Conservation (phyloP, 2,113 vertebrate species). For the Mormoops blainvillei region DNA sequence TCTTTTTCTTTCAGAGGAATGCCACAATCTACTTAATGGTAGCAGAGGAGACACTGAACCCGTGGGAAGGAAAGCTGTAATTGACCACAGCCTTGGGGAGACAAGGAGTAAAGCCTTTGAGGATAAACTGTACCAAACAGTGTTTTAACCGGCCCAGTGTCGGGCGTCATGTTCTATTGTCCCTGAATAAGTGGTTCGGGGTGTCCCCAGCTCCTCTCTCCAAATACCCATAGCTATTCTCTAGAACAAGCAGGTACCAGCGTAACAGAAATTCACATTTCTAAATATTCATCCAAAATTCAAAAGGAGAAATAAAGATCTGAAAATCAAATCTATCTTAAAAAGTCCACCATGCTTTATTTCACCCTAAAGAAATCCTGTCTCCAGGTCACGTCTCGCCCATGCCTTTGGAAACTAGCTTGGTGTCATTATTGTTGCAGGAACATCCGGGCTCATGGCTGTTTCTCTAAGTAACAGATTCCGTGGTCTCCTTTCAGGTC, state of each 20-base stretch:
- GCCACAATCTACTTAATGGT: not conserved
- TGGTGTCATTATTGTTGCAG: not conserved
- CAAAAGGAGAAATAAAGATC: not conserved
- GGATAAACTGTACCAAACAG: rapidly evolving
- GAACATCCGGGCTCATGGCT: not conserved
- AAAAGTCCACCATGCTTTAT: not conserved
- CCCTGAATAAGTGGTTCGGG: not conserved
- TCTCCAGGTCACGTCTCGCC: not conserved
- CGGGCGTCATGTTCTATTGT: not conserved
- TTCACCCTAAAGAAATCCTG: not conserved
- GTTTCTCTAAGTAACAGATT: not conserved
- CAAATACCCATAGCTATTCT: not conserved
- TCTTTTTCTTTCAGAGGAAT: not conserved
- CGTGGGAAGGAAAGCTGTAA: not conserved
- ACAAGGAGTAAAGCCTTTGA: not conserved
- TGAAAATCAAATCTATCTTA: not conserved
- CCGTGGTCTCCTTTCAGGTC: not conserved
- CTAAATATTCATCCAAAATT: not conserved
- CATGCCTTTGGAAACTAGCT: not conserved
- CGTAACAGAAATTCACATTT: not conserved
- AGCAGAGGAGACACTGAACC: not conserved
- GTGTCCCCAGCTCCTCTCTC: not conserved
- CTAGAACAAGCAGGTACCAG: too few relatives aligned
- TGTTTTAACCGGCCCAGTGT: not conserved
- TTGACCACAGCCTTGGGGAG: not conserved